Conservation (phyloP, 2,797 vertebrate species). For the Fundulus diaphanus region DNA sequence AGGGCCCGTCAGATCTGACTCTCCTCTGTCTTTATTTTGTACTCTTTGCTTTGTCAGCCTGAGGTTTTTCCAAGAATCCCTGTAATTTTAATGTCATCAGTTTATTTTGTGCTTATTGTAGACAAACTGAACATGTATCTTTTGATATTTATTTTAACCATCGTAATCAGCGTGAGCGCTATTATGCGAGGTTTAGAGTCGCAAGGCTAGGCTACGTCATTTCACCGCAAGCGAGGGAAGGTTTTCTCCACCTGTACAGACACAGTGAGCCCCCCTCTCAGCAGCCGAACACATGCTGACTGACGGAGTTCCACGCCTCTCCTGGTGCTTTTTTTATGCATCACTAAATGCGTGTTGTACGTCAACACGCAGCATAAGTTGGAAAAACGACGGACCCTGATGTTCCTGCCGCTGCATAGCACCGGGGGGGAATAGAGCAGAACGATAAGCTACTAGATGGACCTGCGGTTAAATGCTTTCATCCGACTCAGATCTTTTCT, state of each 20-base stretch:
- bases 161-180: slow-evolving; percentile 64
- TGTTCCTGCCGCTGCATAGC: background rate
- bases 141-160: slow-evolving; percentile 78
- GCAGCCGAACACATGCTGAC: slow-evolving; percentile 6
- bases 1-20: slow-evolving; percentile 6
- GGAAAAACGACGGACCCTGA: background rate
- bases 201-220: slow-evolving; percentile 48
- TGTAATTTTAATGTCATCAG: slow-evolving; percentile 58
- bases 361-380: slow-evolving; percentile 45
- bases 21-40: slow-evolving; percentile 33
- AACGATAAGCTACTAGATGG: background rate
- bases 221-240: slow-evolving; percentile 37
- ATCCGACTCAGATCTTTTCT: background rate
- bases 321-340: slow-evolving; percentile 49
- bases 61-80: slow-evolving; percentile 35
- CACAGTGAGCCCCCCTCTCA: slow-evolving; percentile 17
- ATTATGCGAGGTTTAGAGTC: slow-evolving; percentile 64
- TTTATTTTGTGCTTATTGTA: slow-evolving; percentile 64
- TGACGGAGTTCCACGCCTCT: slow-evolving; percentile 26
- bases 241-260: slow-evolving; percentile 22
- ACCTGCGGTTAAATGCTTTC: background rate
- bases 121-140: slow-evolving; percentile 61
- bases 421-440: background rate
- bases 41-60: slow-evolving; percentile 23
- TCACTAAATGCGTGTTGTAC: slow-evolving; percentile 42